Evolutionary conservation across 2,113 vertebrate species (phyloP).

Genomic region (Atractosteus spatula): DNA sequence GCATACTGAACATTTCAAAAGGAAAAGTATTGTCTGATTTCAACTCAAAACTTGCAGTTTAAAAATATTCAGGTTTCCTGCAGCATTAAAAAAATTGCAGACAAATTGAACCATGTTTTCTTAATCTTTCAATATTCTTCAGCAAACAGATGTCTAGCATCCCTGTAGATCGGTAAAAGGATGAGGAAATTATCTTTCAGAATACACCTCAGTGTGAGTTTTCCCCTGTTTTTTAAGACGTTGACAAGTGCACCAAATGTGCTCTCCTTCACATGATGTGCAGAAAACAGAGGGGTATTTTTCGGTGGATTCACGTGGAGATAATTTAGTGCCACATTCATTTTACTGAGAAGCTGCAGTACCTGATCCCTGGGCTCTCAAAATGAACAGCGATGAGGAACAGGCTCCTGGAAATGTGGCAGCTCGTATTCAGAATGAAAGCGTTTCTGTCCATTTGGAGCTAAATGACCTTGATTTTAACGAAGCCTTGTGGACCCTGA

Average conservation of each 20-base stretch:
- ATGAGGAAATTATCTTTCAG: neutral
- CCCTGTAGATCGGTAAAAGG: neutral
- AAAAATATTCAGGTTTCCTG: no score
- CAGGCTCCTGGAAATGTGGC: neutral
- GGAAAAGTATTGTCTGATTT: no score
- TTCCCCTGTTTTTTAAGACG: neutral
- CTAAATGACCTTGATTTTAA: conserved; percentile 10
- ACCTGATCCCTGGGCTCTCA: neutral
- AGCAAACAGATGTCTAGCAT: no score
- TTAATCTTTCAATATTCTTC: no score
- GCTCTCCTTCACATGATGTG: neutral
- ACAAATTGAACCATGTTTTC: no score
- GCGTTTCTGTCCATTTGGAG: neutral
- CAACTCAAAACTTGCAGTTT: no score
- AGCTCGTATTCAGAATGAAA: neutral
- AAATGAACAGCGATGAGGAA: neutral
- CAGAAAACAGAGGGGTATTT: no score
- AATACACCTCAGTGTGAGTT: neutral
- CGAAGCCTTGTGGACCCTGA: neutral
- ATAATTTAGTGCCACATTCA: conserved; percentile 23
- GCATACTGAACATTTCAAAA: no score
- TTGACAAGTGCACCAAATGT: neutral
- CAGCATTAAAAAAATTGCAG: no score
- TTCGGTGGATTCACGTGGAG: conserved; percentile 12
- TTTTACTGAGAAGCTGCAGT: conserved; percentile 17